Evolutionary conservation across 2,888 invertebrate genomes (phyloP).

Genomic region (Eupithecia centaureata): DNA sequence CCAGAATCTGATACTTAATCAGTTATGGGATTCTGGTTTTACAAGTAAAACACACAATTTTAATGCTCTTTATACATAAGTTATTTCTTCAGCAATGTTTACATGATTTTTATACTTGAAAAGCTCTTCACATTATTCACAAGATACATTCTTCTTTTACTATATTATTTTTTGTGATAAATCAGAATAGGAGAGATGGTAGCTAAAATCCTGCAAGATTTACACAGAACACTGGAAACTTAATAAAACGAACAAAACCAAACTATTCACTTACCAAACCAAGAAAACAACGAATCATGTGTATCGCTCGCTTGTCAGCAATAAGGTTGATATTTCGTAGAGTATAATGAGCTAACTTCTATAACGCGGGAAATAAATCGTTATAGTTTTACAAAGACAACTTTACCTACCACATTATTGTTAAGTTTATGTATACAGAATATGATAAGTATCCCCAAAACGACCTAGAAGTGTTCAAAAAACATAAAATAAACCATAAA

Average conservation of each 20-base stretch:
- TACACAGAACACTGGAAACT: not conserved
- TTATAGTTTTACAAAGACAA: not conserved
- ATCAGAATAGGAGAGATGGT: not conserved
- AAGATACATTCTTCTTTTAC: not conserved
- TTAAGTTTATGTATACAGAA: not conserved
- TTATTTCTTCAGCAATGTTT: not conserved
- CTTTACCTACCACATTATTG: not conserved
- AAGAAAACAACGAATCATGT: not conserved
- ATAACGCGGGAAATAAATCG: constrained; percentile 5
- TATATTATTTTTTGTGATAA: not conserved
- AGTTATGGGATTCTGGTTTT: not conserved
- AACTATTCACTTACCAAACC: not conserved
- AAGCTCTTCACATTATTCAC: not conserved
- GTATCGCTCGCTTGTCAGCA: not conserved
- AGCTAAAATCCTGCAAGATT: not conserved
- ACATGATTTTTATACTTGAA: not conserved
- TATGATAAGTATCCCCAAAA: not conserved
- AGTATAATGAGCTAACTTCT: not conserved
- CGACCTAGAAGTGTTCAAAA: not conserved
- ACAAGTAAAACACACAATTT: not conserved
- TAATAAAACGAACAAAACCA: not conserved
- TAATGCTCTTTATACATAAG: not conserved
- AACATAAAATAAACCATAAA: not conserved
- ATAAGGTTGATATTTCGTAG: not conserved
- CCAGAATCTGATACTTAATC: no score